Percentiles rank a stretch among this genome's conserved stretches.
Conservation (phyloP, 2,113 vertebrate genomes). For the Neodontobutis hainanensis region DNA sequence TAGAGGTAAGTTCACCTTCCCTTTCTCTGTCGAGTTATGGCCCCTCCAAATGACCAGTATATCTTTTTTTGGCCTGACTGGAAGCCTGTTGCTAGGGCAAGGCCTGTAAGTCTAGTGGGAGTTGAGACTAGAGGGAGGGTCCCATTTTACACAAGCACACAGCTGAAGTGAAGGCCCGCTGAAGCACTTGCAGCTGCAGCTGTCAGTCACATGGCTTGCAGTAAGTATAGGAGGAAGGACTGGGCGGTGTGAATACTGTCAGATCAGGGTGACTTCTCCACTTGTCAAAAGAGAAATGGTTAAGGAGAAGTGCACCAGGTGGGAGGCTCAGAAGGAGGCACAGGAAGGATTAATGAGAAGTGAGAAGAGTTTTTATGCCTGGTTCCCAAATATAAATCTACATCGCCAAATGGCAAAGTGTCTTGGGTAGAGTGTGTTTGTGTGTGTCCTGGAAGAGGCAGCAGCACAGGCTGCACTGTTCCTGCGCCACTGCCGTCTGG, state of each 20-base stretch:
- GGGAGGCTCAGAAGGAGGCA: slow-evolving; percentile 15
- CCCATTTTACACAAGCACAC: slow-evolving; percentile 75
- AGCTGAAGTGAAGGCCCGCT: slow-evolving; percentile 76
- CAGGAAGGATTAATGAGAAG: slow-evolving; percentile 10
- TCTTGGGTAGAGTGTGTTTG: slow-evolving; percentile 1
- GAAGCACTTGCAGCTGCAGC: slow-evolving; percentile 76
- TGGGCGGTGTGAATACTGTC: slow-evolving; percentile 29
- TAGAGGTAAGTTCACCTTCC: slow-evolving; percentile 57
- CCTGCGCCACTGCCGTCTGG: slow-evolving; percentile 57
- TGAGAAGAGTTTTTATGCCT: slow-evolving; percentile 8
- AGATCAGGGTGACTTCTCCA: slow-evolving; percentile 67
- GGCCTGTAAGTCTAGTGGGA: slow-evolving; percentile 58
- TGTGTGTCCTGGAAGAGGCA: slow-evolving; percentile 27
- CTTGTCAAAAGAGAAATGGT: slow-evolving; percentile 30
- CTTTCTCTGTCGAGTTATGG: slow-evolving; percentile 40
- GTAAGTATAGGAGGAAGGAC: slow-evolving; percentile 47
- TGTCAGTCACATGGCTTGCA: slow-evolving; percentile 76
- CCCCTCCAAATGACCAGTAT: slow-evolving; percentile 51
- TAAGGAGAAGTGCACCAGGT: slow-evolving; percentile 23
- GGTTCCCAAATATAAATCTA: slow-evolving; percentile 42
- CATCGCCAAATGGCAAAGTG: slow-evolving; percentile 13
- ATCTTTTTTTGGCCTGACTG: slow-evolving; percentile 82
- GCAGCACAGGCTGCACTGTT: slow-evolving; percentile 37
- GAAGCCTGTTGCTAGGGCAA: slow-evolving; percentile 80
- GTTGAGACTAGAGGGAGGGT: slow-evolving; percentile 65